Evolutionary conservation across 2,113 vertebrate genomes (phyloP).

Genomic region (Amia ocellicauda): DNA sequence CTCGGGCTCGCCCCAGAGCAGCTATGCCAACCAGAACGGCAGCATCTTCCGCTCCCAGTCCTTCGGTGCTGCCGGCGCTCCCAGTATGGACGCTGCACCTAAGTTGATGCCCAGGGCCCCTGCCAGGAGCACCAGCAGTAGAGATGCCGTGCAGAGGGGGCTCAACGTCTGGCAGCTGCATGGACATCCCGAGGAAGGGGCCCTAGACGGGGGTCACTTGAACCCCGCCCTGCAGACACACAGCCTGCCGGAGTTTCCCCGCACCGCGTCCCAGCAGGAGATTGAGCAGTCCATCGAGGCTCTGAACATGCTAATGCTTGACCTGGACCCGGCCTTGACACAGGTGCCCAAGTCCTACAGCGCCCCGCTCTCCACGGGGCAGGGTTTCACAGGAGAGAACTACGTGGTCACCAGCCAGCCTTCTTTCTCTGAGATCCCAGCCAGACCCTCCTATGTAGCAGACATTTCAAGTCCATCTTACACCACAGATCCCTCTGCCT

Average conservation of each 20-base stretch:
- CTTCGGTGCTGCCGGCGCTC: conserved; percentile 60
- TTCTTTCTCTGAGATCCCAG: conserved; percentile 62
- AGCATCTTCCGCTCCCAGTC: conserved; percentile 79
- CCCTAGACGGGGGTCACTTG: conserved; percentile 60
- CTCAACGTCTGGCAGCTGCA: conserved; percentile 92
- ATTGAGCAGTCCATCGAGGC: conserved; percentile 94
- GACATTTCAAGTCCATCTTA: conserved; percentile 48
- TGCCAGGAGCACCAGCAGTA: conserved; percentile 84
- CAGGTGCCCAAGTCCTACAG: conserved; percentile 83
- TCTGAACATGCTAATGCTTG: conserved; percentile 91
- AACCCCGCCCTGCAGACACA: conserved; percentile 60
- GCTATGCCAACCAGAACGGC: conserved; percentile 57
- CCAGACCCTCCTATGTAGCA: conserved; percentile 55
- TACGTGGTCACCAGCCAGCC: conserved; percentile 75
- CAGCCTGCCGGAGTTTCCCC: conserved; percentile 83
- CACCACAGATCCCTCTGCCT: conserved; percentile 34
- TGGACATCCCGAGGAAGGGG: conserved; percentile 66
- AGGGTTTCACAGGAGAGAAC: conserved; percentile 40
- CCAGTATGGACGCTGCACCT: conserved; percentile 38
- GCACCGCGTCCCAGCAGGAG: conserved; percentile 81
- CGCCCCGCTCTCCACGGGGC: conserved; percentile 54
- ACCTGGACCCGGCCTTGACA: conserved; percentile 67
- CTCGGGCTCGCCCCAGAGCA: conserved; percentile 38
- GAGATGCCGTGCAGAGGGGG: conserved; percentile 91
- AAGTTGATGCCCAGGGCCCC: conserved; percentile 79